Percentiles rank a stretch among this genome's conserved stretches.
Conservation (phyloP, 2,797 vertebrate genomes). For the Phrynocephalus forsythii region DNA sequence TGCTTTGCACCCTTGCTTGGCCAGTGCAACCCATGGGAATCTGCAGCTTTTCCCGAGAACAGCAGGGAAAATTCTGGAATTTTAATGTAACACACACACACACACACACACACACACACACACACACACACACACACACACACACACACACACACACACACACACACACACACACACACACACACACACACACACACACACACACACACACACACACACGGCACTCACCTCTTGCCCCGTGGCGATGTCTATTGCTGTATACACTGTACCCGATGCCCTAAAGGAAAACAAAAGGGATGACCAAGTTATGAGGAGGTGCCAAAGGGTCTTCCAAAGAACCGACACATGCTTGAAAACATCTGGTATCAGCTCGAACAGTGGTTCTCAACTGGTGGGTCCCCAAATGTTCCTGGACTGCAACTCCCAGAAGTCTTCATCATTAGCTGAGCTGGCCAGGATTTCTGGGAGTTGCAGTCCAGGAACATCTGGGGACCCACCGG, state of each 20-base stretch:
- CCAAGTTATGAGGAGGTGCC: not conserved
- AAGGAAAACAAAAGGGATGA: constrained; percentile 53
- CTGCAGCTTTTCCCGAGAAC: not conserved
- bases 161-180: not conserved
- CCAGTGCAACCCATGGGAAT: not conserved
- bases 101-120: no score
- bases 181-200: no score
- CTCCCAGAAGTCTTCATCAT: no score
- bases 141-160: no score
- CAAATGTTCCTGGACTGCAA: no score
- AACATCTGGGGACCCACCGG: no score
- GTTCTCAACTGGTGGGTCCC: no score
- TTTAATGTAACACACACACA: not conserved
- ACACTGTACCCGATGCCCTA: constrained; percentile 97
- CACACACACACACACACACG: not conserved
- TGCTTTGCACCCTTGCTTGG: not conserved
- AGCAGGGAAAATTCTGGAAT: not conserved
- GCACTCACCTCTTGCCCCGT: constrained; percentile 93
- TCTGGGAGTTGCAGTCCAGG: no score
- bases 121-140: no score
- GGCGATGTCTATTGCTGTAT: constrained; percentile 96
- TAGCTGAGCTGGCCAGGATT: no score
- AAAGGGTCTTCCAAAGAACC: not conserved
- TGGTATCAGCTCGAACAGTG: no score
- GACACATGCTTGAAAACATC: not conserved